Base-by-base conservation (phyloP, 2,113 vertebrate species). In the Galeopterus variegatus region DNA sequence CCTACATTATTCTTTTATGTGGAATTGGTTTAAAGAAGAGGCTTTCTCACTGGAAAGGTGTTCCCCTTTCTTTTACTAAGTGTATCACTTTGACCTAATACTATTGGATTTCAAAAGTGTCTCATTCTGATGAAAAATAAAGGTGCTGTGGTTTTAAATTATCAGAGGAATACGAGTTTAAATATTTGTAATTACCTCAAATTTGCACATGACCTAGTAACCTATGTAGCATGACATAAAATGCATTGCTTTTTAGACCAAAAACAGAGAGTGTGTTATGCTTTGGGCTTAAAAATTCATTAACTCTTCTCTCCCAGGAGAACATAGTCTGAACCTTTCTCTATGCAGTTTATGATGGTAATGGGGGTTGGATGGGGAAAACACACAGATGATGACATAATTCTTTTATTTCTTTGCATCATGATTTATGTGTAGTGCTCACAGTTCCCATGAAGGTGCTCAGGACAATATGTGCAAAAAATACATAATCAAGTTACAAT, bases 121-220 rank as follows among this genome's bases (percentile, higher is more conserved):
- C 15, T 93, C 56, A 84, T 94, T 89, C 36, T 79, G 31, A 87
- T 95, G 58, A 89, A 96, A 97, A 92, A 73, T 82, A 36, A 97
- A 94, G 56, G 52, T 95, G 33, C 45, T 89, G 0, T 93, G 60
- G 95, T 80, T 90, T 96, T 92, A 95, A 83, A 79, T 96, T 90
- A 79, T 95, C 67, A 96, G 50, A 80, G 69, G 93, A 92, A 90
- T 85, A 18, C 69, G 65, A 93, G 52, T 92, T 92, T 84, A 88
- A 92, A 76, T 91, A 93, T 96, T 93, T 93, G 48, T 87, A 92
- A 92, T 87, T 92, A 65, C n/a, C 31, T 21, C 9, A 92, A 92
- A 92, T 81, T 86, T 94, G 23, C 26, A 82, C 31, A 69, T 88
- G 90, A 80, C 48, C 52, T 95, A 41, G 26, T 87, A 91, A 93